These are phyloP conservation scores for Pterocles burchelli DNA, from an alignment of 2,113 vertebrate genomes.

Conservation along the genomic window DNA sequence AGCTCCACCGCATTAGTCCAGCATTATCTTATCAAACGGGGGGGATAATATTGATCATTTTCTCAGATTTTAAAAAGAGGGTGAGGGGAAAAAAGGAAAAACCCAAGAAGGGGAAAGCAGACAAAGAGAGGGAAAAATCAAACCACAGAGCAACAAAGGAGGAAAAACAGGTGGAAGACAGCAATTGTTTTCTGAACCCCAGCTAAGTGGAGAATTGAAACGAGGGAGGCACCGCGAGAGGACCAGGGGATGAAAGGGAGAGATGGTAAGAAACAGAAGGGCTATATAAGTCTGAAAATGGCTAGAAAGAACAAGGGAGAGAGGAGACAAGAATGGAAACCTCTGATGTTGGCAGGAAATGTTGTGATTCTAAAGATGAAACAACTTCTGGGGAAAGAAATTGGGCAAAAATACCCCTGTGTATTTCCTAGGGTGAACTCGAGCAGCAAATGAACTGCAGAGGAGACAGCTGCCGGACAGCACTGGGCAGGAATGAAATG, in stretches of 20 bases:
- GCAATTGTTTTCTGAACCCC: slow-evolving; percentile 52
- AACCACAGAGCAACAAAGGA: slow-evolving; percentile 29
- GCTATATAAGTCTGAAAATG: slow-evolving; percentile 33
- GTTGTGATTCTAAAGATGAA: slow-evolving; percentile 67
- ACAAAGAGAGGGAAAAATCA: slow-evolving; percentile 51
- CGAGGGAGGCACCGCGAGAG: slow-evolving; percentile 2
- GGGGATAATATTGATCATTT: slow-evolving; percentile 5
- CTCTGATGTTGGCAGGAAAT: slow-evolving; percentile 71
- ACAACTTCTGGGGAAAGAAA: slow-evolving; percentile 48
- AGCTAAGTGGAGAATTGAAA: slow-evolving; percentile 57
- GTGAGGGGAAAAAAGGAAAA: neutral
- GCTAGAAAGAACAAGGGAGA: slow-evolving; percentile 53
- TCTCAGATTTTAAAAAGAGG: neutral
- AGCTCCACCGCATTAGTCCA: neutral
- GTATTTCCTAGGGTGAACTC: slow-evolving; percentile 50
- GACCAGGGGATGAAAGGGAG: slow-evolving; percentile 51
- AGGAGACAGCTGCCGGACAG: slow-evolving; percentile 40
- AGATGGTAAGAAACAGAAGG: slow-evolving; percentile 41
- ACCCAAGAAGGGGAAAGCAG: neutral
- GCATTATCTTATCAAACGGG: neutral
- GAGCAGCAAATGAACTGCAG: slow-evolving; percentile 40
- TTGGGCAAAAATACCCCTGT: slow-evolving; percentile 51
- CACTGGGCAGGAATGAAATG: neutral
- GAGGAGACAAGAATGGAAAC: slow-evolving; percentile 35
- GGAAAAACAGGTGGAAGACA: slow-evolving; percentile 1